These are phyloP conservation scores for Gopherus flavomarginatus DNA, from an alignment of 2,113 vertebrate genomes.

Conservation along the genomic window DNA sequence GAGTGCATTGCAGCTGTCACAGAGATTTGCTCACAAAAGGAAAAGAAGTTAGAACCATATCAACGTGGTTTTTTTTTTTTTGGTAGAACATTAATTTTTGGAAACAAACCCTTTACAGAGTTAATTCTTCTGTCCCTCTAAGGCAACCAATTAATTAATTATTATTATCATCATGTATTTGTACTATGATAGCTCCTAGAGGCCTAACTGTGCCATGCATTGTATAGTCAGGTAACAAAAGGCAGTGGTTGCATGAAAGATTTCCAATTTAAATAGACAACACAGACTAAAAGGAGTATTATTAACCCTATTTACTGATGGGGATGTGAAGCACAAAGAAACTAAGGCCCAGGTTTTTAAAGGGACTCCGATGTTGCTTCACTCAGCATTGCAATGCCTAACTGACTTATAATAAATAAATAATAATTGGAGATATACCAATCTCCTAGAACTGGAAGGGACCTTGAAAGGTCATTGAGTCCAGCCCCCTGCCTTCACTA, in stretches of 20 bases:
- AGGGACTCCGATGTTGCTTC: neutral
- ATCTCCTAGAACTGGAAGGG: too few relatives aligned
- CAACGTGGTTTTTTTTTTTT: fast-evolving
- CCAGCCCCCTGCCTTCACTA: too few relatives aligned
- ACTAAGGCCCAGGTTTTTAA: neutral
- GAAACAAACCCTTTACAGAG: fast-evolving
- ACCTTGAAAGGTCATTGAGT: too few relatives aligned
- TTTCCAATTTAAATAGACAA: neutral
- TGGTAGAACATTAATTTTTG: neutral
- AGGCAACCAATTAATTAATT: neutral
- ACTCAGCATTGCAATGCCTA: neutral
- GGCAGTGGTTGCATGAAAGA: neutral
- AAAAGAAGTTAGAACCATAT: neutral
- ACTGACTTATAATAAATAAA: neutral
- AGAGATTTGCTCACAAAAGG: neutral
- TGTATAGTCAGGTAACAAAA: fast-evolving
- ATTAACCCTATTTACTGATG: neutral
- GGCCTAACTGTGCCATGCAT: neutral
- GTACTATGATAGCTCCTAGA: neutral
- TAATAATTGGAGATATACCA: too few relatives aligned
- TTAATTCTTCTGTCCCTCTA: fast-evolving
- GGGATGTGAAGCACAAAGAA: neutral
- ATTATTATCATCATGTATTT: neutral
- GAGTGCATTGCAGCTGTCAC: neutral
- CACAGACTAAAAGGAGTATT: neutral